Evolutionary conservation across 2,888 invertebrate species (phyloP), one percentile per base, ranked within the genome.

Genomic region (Tipula vernalis): DNA sequence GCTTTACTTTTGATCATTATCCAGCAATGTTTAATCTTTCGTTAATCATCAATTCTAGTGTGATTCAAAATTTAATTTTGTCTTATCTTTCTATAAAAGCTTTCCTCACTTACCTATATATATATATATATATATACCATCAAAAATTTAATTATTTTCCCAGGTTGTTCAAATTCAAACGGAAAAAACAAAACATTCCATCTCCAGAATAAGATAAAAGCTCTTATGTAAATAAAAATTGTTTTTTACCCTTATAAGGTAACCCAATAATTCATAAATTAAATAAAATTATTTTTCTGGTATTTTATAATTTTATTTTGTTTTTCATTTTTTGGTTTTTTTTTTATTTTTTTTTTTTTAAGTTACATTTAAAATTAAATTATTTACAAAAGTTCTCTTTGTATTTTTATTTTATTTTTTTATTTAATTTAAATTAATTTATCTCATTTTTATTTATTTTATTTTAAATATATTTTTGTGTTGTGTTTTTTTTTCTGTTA

Each of bases 331-430:
- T 71, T 71, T 28, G 71, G 10, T 71, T 71, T 71, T 6, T 10
- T 71, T 71, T 18, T 18, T 71, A 12, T 28, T 28, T 71, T 28
- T 28, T 71, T 28, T 71, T 71, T 71, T 71, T 71, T 71, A 71
- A 71, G 71, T 71, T 71, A 71, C 71, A 71, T 71, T 71, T 71
- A 71, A 71, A 71, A 71, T 71, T 71, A 71, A 71, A 71, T 71
- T 71, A 71, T 71, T 71, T 71, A 71, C 71, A 71, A 71, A 71
- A 71, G 28, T 71, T 71, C 71, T 71, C 71, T 71, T 71, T 71
- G 71, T 71, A 71, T 71, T 71, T 71, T 28, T 57, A 28, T 28
- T 57, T 57, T 57, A n/a, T 71, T 28, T 28, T 28, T 71, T 71
- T 28, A 71, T 71, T 71, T 71, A 71, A 71, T 28, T 71, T 71